Evolutionary conservation across 2,797 vertebrate genomes (phyloP).

Genomic region (Moxostoma hubbsi): DNA sequence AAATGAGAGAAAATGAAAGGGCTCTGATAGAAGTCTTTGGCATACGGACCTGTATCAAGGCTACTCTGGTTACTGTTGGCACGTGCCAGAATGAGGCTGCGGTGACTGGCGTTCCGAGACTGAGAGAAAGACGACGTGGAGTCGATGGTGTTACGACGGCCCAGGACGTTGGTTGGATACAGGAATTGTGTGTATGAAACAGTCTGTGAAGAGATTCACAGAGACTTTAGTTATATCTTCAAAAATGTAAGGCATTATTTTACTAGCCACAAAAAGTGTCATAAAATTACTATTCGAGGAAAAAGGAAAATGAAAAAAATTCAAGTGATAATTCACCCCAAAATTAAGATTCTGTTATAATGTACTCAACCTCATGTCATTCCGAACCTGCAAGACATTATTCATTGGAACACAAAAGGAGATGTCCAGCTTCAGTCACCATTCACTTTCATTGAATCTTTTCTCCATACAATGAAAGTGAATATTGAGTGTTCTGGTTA

Average conservation of each 20-base stretch:
- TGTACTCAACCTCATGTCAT: too few species aligned
- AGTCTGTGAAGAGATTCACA: constrained; percentile 77
- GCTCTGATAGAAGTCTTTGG: not conserved
- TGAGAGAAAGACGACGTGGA: constrained; percentile 96
- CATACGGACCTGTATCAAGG: constrained; percentile 87
- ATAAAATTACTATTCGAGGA: not conserved
- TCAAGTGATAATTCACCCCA: too few species aligned
- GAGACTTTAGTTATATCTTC: not conserved
- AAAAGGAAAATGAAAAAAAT: not conserved
- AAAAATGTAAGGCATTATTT: not conserved
- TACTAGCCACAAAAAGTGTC: not conserved
- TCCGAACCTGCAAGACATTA: too few species aligned
- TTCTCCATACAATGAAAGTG: too few species aligned
- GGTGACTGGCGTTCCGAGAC: constrained; percentile 93
- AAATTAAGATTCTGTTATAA: too few species aligned
- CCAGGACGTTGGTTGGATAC: constrained; percentile 93
- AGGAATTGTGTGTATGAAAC: constrained; percentile 98
- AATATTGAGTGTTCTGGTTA: too few species aligned
- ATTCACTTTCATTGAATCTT: too few species aligned
- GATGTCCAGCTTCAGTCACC: too few species aligned
- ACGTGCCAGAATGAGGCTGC: constrained; percentile 92
- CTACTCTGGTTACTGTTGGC: constrained; percentile 97
- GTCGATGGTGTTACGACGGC: constrained; percentile 96
- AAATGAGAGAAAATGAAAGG: constrained; percentile 18
- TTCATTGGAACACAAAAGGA: too few species aligned